These are phyloP conservation scores for Chymomyza caudatula DNA, from an alignment of 2,888 invertebrate genomes.

Conservation along the genomic window DNA sequence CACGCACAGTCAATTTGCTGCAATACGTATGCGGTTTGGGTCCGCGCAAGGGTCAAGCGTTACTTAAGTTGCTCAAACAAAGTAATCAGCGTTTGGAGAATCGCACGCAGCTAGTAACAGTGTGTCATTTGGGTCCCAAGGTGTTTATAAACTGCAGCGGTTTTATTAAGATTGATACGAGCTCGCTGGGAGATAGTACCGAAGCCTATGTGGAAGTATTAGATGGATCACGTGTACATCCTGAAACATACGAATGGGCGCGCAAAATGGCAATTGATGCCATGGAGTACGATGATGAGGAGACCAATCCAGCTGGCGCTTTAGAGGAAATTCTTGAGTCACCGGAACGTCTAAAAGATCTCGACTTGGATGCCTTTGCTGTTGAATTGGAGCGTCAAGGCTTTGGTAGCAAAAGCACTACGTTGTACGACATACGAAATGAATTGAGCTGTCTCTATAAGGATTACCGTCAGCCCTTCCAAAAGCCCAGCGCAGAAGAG, in stretches of 20 bases:
- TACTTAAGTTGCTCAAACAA: constrained; percentile 91
- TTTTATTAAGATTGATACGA: constrained; percentile 98
- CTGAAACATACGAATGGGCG: constrained; percentile 99
- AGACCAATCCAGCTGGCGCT: constrained; percentile 97
- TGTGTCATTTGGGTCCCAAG: constrained; percentile 98
- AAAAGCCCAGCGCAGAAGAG: constrained; percentile 90
- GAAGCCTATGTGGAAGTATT: constrained; percentile 97
- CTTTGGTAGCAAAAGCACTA: constrained; percentile 93
- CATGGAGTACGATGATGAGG: constrained; percentile 97
- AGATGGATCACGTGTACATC: constrained; percentile 98
- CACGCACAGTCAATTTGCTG: constrained; percentile 91
- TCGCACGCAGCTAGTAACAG: constrained; percentile 95
- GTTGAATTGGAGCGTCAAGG: constrained; percentile 96
- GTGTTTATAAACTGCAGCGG: constrained; percentile 99
- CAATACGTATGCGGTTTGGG: constrained; percentile 99
- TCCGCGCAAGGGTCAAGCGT: constrained; percentile 93
- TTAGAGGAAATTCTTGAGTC: constrained; percentile 97
- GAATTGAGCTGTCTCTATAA: constrained; percentile 96
- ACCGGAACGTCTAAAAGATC: constrained; percentile 94
- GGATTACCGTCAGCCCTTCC: constrained; percentile 89
- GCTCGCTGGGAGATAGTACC: constrained; percentile 94
- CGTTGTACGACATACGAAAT: constrained; percentile 96
- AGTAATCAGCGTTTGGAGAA: constrained; percentile 95
- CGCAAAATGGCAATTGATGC: constrained; percentile 99
- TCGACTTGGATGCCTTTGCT: constrained; percentile 98